Conservation (phyloP, 2,888 invertebrate genomes). For the Tenthredo amoena region DNA sequence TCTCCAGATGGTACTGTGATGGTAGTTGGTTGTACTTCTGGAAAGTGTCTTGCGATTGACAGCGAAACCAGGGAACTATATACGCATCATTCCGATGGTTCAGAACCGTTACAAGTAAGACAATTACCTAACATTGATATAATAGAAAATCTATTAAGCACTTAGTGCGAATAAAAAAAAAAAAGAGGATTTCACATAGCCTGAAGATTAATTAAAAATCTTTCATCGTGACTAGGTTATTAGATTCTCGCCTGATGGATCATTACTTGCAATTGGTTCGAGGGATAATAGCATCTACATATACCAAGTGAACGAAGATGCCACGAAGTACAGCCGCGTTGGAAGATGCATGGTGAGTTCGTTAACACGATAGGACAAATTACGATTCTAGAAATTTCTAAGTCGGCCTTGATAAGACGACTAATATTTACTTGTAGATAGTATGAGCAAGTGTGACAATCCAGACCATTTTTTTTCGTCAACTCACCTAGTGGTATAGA, state of each 20-base stretch:
- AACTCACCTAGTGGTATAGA: background rate
- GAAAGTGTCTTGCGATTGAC: conserved; percentile 92
- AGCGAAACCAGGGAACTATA: conserved; percentile 87
- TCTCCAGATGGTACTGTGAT: conserved; percentile 88
- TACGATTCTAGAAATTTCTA: background rate
- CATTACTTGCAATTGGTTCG: conserved; percentile 90
- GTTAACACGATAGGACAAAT: background rate
- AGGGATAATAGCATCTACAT: conserved; percentile 94
- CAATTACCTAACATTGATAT: background rate
- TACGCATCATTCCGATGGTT: conserved; percentile 85
- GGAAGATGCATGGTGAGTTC: conserved; percentile 91
- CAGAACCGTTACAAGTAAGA: conserved; percentile 80
- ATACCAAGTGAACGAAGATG: conserved; percentile 89
- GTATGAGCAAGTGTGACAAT: background rate
- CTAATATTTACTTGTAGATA: background rate
- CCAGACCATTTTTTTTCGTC: background rate
- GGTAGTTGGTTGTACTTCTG: conserved; percentile 88
- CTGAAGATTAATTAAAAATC: background rate
- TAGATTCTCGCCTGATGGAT: conserved; percentile 89
- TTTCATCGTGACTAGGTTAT: conserved; percentile 81
- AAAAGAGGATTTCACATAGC: conserved; percentile 4
- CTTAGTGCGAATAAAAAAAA: background rate
- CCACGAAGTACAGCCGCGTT: conserved; percentile 88
- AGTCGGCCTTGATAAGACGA: background rate
- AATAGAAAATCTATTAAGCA: background rate